Evolutionary conservation across 2,888 invertebrate genomes (phyloP).

Genomic region (Aleiodes alternator): DNA sequence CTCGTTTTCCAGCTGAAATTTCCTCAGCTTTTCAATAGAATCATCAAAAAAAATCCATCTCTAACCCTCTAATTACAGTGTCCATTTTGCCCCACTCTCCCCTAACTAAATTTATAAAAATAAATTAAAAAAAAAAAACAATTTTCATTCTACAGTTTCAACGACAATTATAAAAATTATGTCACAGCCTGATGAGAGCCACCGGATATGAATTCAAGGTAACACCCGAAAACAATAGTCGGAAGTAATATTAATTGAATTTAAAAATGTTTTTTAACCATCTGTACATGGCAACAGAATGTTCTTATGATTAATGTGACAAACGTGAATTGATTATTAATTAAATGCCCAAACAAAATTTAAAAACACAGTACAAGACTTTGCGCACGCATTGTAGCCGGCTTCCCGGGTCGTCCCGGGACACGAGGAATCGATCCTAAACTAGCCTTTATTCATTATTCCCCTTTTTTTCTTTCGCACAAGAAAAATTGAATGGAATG

Average conservation of each 20-base stretch:
- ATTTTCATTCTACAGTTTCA: too few relatives aligned
- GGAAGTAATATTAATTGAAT: conserved; percentile 4
- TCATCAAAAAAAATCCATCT: too few relatives aligned
- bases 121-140: too few relatives aligned
- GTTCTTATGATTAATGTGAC: background rate
- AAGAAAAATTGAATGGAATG: background rate
- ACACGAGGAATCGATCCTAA: conserved; percentile 49
- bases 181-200: background rate
- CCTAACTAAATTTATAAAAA: too few relatives aligned
- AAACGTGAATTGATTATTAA: background rate
- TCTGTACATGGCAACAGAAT: conserved; percentile 1
- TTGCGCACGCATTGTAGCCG: conserved; percentile 40
- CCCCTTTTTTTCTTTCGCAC: too few relatives aligned
- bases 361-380: background rate
- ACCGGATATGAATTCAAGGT: conserved; percentile 8
- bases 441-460: conserved; percentile 38
- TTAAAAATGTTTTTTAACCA: background rate
- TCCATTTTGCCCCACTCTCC: too few relatives aligned
- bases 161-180: background rate
- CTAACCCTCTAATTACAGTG: too few relatives aligned
- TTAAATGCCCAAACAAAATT: background rate
- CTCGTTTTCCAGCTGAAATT: too few relatives aligned
- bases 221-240: conserved; percentile 4
- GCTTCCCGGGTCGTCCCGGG: conserved; percentile 50
- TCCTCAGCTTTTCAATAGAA: too few relatives aligned